A percentile compares a stretch with the other conserved stretches of the same genome.
Evolutionary conservation across 2,888 invertebrate genomes (phyloP).

Genomic region (Calephelis perditalis): DNA sequence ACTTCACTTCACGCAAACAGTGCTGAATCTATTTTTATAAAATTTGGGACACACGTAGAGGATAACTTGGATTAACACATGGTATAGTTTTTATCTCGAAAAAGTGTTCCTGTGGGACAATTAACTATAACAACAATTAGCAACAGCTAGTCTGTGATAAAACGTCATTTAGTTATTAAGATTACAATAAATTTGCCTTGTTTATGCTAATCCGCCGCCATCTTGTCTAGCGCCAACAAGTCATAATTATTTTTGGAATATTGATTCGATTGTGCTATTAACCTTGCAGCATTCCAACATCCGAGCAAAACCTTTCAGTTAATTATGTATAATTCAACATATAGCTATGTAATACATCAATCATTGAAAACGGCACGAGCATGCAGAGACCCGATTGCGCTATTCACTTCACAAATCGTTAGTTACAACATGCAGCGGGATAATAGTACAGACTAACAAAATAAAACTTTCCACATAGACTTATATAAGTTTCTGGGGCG

Average conservation of each 20-base stretch:
- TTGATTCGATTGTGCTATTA: constrained; percentile 41
- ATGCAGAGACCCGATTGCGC: constrained; percentile 24
- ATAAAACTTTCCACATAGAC: constrained; percentile 11
- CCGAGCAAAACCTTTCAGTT: constrained; percentile 42
- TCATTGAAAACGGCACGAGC: constrained; percentile 36
- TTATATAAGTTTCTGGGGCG: constrained; percentile 6
- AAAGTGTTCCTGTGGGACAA: too few relatives aligned
- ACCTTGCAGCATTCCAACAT: constrained; percentile 59
- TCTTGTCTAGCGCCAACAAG: constrained; percentile 15
- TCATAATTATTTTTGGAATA: constrained; percentile 13
- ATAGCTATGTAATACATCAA: constrained; percentile 50
- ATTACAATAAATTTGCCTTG: constrained; percentile 8
- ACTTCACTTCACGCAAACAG: too few relatives aligned
- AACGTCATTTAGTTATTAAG: not conserved
- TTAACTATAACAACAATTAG: too few relatives aligned
- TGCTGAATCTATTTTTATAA: too few relatives aligned
- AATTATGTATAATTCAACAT: constrained; percentile 35
- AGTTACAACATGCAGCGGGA: constrained; percentile 16
- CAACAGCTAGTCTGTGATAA: not conserved
- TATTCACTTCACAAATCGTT: constrained; percentile 23
- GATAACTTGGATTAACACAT: too few relatives aligned
- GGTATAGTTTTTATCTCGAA: too few relatives aligned
- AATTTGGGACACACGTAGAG: too few relatives aligned
- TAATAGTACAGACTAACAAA: constrained; percentile 9
- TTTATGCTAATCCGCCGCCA: constrained; percentile 14